Evolutionary conservation across 2,797 vertebrate genomes (phyloP).

Genomic region (Sebastes hubbsi): DNA sequence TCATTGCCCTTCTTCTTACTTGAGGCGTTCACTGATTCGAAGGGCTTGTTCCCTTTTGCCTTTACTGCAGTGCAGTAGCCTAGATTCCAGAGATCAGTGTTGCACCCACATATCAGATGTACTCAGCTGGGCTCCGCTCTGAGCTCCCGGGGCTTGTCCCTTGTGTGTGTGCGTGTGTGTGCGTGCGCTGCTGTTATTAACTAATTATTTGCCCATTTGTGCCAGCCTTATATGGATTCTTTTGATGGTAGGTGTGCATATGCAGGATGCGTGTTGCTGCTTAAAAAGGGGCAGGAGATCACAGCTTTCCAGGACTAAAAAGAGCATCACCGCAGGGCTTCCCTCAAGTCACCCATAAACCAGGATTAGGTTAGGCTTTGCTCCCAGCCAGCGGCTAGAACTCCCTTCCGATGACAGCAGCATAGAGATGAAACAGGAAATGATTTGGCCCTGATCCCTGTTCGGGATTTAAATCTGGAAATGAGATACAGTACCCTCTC

Average conservation of each 20-base stretch:
- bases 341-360: conserved; percentile 42
- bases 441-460: conserved; percentile 33
- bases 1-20: conserved; percentile 53
- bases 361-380: conserved; percentile 45
- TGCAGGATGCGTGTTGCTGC: background rate
- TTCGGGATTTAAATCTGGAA: conserved; percentile 39
- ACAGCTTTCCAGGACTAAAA: conserved; percentile 52
- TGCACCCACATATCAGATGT: conserved; percentile 63
- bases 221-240: background rate
- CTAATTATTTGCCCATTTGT: background rate
- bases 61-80: conserved; percentile 73
- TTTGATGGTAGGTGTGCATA: background rate
- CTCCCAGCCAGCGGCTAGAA: conserved; percentile 31
- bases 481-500: conserved; percentile 22
- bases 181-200: background rate
- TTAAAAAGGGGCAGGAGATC: conserved; percentile 44
- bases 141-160: conserved; percentile 49
- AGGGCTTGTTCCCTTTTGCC: conserved; percentile 52
- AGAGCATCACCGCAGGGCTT: conserved; percentile 30
- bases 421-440: conserved; percentile 49
- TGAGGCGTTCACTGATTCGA: conserved; percentile 52
- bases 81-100: conserved; percentile 53
- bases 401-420: conserved; percentile 34
- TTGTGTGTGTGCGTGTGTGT: background rate
- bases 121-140: conserved; percentile 50